Base-by-base conservation (phyloP, 1,140 invertebrate genomes). In the Hyposmocoma kahamanoa region DNA sequence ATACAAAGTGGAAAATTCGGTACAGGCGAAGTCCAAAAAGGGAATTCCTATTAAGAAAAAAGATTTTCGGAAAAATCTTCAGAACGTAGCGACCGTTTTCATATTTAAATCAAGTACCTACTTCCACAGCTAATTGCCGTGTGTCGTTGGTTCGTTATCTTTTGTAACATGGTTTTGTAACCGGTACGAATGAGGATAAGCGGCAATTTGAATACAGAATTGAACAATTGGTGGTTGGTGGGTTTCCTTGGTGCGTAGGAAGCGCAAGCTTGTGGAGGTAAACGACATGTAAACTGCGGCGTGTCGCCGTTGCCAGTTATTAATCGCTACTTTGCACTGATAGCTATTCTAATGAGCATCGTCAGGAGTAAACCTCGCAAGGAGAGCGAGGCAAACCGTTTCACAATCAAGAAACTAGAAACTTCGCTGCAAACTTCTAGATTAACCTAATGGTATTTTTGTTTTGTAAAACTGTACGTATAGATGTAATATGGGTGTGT, bases 281-380 rank as follows among this genome's bases (percentile, higher is more conserved):
- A 84, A 84, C 74, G 81, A 78, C 81, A 65, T 73, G 67, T 72
- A 78, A 82, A 78, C 67, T 73, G 68, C 73, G 51, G 57, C 62
- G 38, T 74, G 72, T 79, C 73, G 67, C 58, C 53, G 56, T 47
- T 55, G 61, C 67, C 62, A 66, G 67, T 76, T 79, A 78, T 82
- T 83, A 83, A 80, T 80, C 78, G 73, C 66, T 59, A 70, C 72
- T 62, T 72, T 64, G 61, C 67, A 67, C 66, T 67, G 81, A 84
- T 84, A 84, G 62, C 72, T 78, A 84, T 84, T 84, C 78, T 84
- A 84, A 84, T 84, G 76, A 84, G 69, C 62, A 61, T n/a, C 45
- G 61, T 66, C 58, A 56, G 63, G 59, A 77, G 70, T 17, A 76
- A 70, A 59, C 55, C 59, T 54, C 45, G 62, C 72, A 84, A 84